Evolutionary conservation across 2,888 invertebrate species (phyloP), one percentile per base, ranked within the genome.

Genomic region (Zygothrica quintamaculata): DNA sequence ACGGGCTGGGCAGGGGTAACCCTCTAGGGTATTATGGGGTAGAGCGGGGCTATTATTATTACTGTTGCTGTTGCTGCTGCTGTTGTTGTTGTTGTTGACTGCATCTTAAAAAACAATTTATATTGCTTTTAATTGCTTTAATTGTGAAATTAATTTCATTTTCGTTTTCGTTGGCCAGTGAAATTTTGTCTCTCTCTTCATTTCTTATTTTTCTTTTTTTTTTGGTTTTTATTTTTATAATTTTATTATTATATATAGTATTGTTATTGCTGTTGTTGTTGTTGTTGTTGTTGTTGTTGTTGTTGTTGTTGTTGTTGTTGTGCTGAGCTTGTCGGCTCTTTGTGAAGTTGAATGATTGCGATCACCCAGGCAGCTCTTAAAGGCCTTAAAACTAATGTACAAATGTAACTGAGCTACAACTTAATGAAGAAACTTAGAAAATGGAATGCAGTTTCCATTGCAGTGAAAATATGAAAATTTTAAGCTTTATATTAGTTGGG

Each of bases 91-190:
- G 37, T 58, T 46, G 65, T 65, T 64, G 58, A 34, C 64, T 73
- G 77, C 71, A 66, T 60, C 64, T 82, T 78, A 73, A 75, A 78
- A 70, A 48, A 72, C 57, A 81, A 80, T 86, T 77, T 81, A 75
- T 75, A 79, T 82, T 60, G 77, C 74, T 74, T 87, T 84, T 84
- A 85, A 87, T 82, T 87, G 84, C 81, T 74, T 58, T 84, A 85
- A 85, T 87, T 87, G 87, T 82, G 74, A 85, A 87, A 85, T 71
- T 65, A 85, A 85, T 85, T 84, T 85, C 84, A 74, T 82, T 86
- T 82, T 86, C 84, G 52, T 79, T 84, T 80, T 84, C 77, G 79
- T 82, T 68, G 78, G 53, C 43, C 59, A 82, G 78, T 85, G 78
- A 78, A 78, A 78, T 85, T 61, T 75, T 58, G 9, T 40, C 44